Conservation (phyloP, 2,888 invertebrate species). For the Drosophila kanekoi region DNA sequence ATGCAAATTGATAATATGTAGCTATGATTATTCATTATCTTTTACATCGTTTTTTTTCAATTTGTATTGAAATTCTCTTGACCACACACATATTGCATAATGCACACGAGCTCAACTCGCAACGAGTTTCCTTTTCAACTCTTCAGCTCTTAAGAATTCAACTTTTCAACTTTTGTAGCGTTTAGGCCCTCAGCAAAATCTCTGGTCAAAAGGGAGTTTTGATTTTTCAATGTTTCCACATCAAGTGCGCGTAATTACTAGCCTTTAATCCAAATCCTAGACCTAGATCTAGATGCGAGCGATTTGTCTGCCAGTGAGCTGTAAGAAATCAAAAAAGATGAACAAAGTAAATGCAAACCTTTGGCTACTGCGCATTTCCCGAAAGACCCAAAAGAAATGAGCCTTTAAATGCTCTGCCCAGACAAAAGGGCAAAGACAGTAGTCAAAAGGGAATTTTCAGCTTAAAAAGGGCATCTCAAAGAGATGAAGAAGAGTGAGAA, state of each 20-base stretch:
- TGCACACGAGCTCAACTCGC: background rate
- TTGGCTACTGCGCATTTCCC: conserved; percentile 75
- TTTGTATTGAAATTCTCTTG: conserved; percentile 3
- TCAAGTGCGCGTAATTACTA: conserved; percentile 63
- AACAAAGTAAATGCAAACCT: conserved; percentile 28
- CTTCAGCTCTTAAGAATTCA: conserved; percentile 26
- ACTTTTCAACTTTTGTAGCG: conserved; percentile 43
- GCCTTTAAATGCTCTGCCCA: conserved; percentile 67
- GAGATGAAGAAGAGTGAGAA: background rate
- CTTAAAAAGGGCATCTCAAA: conserved; percentile 61
- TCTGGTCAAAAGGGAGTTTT: conserved; percentile 14
- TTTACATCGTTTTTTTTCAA: too few species aligned
- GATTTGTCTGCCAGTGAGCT: conserved; percentile 53
- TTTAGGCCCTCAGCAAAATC: conserved; percentile 8
- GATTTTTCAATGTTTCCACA: conserved; percentile 52
- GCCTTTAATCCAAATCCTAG: conserved; percentile 46
- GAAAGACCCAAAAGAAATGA: conserved; percentile 32
- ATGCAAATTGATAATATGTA: too few species aligned
- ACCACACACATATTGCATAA: conserved; percentile 72
- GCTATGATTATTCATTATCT: too few species aligned
- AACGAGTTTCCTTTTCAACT: background rate
- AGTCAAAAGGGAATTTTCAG: conserved; percentile 74
- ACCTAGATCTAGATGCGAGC: conserved; percentile 18
- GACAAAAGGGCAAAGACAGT: conserved; percentile 59
- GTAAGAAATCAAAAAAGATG: conserved; percentile 71